Evolutionary conservation across 2,113 vertebrate genomes (phyloP).

Genomic region (Synchiropus splendidus): DNA sequence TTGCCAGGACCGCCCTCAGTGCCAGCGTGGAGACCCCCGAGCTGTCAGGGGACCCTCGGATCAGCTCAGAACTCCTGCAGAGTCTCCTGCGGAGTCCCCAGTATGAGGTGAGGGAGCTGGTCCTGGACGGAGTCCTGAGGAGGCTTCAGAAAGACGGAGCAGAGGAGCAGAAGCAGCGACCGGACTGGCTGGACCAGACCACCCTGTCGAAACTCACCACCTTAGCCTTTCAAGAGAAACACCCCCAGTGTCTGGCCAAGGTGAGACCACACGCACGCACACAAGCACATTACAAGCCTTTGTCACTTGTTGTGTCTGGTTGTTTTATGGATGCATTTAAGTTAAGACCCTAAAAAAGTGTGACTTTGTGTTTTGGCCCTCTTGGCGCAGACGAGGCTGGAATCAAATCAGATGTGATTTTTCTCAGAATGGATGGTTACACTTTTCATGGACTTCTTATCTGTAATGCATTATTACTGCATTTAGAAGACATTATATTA

Average conservation of each 20-base stretch:
- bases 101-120: conserved; percentile 77
- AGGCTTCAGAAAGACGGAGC: conserved; percentile 51
- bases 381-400: too few species aligned
- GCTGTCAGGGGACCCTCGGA: conserved; percentile 22
- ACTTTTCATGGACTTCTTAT: too few species aligned
- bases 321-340: conserved; percentile 12
- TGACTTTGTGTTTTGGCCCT: too few species aligned
- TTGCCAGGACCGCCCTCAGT: conserved; percentile 66
- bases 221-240: conserved; percentile 73
- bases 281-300: conserved; percentile 14
- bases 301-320: conserved; percentile 14
- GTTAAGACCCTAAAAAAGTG: neutral
- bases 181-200: conserved; percentile 43
- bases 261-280: conserved; percentile 55
- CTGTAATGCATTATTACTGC: too few species aligned
- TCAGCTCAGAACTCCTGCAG: conserved; percentile 22
- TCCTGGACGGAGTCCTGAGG: conserved; percentile 65
- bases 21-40: conserved; percentile 36
- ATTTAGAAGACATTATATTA: too few species aligned
- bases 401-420: too few species aligned
- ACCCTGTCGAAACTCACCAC: conserved; percentile 63
- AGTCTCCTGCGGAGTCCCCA: conserved; percentile 69
- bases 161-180: conserved; percentile 8
- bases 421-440: too few species aligned
- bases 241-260: conserved; percentile 81